Evolutionary conservation across 2,797 vertebrate species (phyloP).

Genomic region (Xiphophorus birchmanni): DNA sequence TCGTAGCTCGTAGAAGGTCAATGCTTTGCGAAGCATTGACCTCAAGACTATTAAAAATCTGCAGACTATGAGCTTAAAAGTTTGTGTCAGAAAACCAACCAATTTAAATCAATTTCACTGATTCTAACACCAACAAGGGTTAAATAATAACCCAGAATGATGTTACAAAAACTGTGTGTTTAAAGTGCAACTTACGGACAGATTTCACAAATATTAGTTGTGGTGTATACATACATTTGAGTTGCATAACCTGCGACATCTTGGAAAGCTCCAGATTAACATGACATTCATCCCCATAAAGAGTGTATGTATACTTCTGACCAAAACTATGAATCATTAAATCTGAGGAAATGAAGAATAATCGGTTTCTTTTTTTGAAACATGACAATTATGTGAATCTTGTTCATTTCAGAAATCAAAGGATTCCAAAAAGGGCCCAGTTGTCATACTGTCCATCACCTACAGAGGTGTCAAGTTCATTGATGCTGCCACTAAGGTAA

Average conservation of each 20-base stretch:
- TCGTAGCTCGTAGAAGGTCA: too few species aligned
- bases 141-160: not conserved
- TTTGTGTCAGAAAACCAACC: not conserved
- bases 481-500: slow-evolving; percentile 95
- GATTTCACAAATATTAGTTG: not conserved
- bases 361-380: not conserved
- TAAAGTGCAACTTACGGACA: not conserved
- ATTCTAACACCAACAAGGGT: not conserved
- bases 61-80: not conserved
- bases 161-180: not conserved
- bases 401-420: slow-evolving; percentile 89
- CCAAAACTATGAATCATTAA: not conserved
- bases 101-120: not conserved
- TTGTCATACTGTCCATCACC: slow-evolving; percentile 95
- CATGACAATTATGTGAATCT: not conserved
- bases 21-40: too few species aligned
- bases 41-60: not conserved
- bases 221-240: not conserved
- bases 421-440: slow-evolving; percentile 95
- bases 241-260: not conserved
- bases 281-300: not conserved
- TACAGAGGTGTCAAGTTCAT: slow-evolving; percentile 99
- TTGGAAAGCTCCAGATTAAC: not conserved
- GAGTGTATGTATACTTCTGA: not conserved
- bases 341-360: not conserved